Evolutionary conservation across 2,888 invertebrate genomes (phyloP).

Genomic region (Phragmatobia fuliginosa): DNA sequence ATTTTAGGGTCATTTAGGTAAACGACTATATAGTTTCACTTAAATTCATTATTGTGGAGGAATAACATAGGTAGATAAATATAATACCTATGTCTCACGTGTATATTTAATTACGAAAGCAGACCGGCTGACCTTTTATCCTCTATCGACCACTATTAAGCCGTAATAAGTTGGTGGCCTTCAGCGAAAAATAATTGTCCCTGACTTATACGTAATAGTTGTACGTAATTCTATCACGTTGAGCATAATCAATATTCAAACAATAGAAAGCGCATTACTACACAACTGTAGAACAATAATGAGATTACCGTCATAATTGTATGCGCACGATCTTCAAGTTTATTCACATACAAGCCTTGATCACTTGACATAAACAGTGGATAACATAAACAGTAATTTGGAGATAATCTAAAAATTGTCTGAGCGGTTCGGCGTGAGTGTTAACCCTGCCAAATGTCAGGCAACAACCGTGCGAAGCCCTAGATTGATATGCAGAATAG

Average conservation of each 20-base stretch:
- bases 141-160: slow-evolving; percentile 1
- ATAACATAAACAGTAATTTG: too few relatives aligned
- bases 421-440: too few relatives aligned
- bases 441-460: too few relatives aligned
- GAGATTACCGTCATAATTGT: not conserved
- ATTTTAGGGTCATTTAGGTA: too few relatives aligned
- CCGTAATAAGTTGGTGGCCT: not conserved
- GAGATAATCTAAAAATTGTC: too few relatives aligned
- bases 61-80: not conserved
- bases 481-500: too few relatives aligned
- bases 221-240: not conserved
- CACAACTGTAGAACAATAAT: not conserved
- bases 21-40: not conserved
- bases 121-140: slow-evolving; percentile 7
- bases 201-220: not conserved
- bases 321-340: too few relatives aligned
- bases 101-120: not conserved
- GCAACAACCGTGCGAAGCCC: too few relatives aligned
- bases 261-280: not conserved
- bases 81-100: not conserved
- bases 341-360: too few relatives aligned
- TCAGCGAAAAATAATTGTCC: not conserved
- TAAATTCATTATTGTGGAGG: not conserved
- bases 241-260: not conserved
- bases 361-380: too few relatives aligned